Evolutionary conservation across 2,797 vertebrate species (phyloP).

Genomic region (Orestias chungarensis): DNA sequence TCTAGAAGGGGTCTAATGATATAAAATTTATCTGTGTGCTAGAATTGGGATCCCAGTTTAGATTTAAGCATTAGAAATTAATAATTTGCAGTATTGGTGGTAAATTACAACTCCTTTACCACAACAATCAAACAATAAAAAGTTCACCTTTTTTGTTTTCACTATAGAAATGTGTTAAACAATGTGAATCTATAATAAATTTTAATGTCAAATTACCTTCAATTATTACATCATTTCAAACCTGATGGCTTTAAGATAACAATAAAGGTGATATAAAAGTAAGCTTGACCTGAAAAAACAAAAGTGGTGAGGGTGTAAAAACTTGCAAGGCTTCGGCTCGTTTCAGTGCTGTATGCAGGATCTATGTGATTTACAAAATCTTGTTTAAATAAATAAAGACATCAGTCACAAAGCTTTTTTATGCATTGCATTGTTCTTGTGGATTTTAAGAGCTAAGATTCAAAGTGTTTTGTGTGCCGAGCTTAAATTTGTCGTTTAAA

Average conservation of each 20-base stretch:
- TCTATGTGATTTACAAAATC: too few species aligned
- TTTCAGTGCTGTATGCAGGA: neutral
- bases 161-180: neutral
- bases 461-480: neutral
- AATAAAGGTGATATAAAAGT: too few species aligned
- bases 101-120: neutral
- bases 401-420: too few species aligned
- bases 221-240: neutral
- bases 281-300: too few species aligned
- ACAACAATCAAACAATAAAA: neutral
- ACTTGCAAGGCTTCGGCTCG: too few species aligned
- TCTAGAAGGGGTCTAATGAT: too few species aligned
- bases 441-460: neutral
- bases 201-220: neutral
- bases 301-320: too few species aligned
- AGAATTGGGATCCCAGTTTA: neutral
- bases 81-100: neutral
- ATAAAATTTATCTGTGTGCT: neutral
- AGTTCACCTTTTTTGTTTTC: too few species aligned
- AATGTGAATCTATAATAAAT: neutral
- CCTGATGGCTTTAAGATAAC: neutral
- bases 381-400: too few species aligned
- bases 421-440: too few species aligned
- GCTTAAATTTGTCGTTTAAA: neutral
- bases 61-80: neutral